Evolutionary conservation across 2,888 invertebrate genomes (phyloP).

Genomic region (Hypselothyrea guttata): DNA sequence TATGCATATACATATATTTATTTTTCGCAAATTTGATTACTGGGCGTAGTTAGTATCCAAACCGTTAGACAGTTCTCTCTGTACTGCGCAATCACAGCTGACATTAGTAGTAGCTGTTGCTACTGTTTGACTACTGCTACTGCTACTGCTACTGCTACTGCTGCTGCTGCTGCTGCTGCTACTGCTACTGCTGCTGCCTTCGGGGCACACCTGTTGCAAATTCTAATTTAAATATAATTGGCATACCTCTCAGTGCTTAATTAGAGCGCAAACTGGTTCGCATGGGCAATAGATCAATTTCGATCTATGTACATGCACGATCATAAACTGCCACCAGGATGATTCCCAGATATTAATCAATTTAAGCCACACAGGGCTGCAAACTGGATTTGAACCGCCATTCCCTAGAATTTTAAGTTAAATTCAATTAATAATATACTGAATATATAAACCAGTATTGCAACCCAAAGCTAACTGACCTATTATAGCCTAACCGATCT

Average conservation of each 20-base stretch:
- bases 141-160: conserved; percentile 15
- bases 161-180: conserved; percentile 5
- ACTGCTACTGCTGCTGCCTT: conserved; percentile 20
- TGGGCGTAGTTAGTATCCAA: conserved; percentile 28
- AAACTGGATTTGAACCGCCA: too few species aligned
- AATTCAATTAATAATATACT: too few species aligned
- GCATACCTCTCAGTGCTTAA: conserved; percentile 47
- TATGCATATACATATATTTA: conserved; percentile 13
- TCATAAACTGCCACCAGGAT: conserved; percentile 1
- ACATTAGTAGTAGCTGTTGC: conserved; percentile 10
- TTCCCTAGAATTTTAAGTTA: too few species aligned
- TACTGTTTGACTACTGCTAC: not conserved
- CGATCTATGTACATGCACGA: conserved; percentile 33
- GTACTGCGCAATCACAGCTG: conserved; percentile 31
- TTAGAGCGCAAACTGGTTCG: conserved; percentile 68
- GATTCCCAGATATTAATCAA: not conserved
- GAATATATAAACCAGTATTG: too few species aligned
- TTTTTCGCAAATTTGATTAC: not conserved
- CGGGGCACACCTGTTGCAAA: conserved; percentile 68
- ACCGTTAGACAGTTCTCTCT: conserved; percentile 58
- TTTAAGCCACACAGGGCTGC: not conserved
- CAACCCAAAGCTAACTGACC: too few species aligned
- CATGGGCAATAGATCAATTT: not conserved
- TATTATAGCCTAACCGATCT: too few species aligned
- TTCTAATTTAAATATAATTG: conserved; percentile 72